phyloP scores from a whole-genome alignment of 2,797 vertebrate species.

The Sebastes nivosus region DNA sequence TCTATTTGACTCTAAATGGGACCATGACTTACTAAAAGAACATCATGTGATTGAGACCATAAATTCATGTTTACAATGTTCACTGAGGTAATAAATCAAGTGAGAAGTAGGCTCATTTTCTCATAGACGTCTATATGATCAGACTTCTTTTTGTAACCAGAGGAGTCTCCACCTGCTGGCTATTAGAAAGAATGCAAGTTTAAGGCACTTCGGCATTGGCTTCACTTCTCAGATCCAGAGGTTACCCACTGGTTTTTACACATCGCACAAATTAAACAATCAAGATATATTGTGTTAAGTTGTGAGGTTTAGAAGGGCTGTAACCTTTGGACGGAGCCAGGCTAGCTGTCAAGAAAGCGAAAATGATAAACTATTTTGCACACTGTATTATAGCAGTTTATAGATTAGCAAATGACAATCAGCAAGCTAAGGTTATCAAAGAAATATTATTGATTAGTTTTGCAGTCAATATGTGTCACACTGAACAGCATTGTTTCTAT shows the following conservation, averaged over 20 bases:
- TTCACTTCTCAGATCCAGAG: too few relatives aligned
- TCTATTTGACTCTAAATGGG: too few relatives aligned
- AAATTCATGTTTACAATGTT: too few relatives aligned
- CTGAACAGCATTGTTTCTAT: slow-evolving; percentile 15
- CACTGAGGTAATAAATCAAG: too few relatives aligned
- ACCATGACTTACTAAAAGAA: too few relatives aligned
- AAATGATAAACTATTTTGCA: background rate
- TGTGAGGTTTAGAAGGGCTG: background rate
- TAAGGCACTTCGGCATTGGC: too few relatives aligned
- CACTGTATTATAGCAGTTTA: background rate
- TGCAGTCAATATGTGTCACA: background rate
- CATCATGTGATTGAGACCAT: too few relatives aligned
- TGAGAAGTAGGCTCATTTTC: too few relatives aligned
- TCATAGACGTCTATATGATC: rapidly evolving
- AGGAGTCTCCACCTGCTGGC: too few relatives aligned
- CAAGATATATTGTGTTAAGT: background rate
- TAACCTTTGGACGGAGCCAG: background rate
- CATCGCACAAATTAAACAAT: background rate
- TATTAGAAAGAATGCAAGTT: too few relatives aligned
- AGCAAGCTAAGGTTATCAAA: background rate
- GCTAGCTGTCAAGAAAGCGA: background rate
- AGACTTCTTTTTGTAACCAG: too few relatives aligned
- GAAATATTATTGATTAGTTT: background rate
- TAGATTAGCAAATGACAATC: background rate
- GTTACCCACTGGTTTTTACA: background rate